Evolutionary conservation across 2,797 vertebrate genomes (phyloP), one percentile per base, ranked within the genome.

Genomic region (Gymnoscopelus microlampas): DNA sequence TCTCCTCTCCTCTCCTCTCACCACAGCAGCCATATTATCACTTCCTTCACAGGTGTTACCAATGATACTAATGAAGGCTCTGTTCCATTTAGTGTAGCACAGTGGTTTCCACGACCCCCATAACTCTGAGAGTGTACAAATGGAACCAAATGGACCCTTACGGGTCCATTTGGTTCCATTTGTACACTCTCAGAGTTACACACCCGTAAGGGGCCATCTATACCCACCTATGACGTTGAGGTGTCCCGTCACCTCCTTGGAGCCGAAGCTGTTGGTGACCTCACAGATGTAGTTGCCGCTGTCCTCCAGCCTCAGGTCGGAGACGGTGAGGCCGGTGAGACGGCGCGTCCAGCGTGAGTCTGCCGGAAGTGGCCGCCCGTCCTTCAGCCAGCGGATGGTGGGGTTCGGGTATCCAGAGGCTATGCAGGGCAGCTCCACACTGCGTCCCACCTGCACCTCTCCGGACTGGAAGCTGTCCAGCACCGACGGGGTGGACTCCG

Each of bases 211-310:
- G n/a, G n/a, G n/a, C n/a, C n/a, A n/a, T n/a, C 5, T 68, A 29
- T 39, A 81, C 93, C 93, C 83, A 99, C 98, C 97, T 9, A 98
- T 96, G 79, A 99, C 94, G 0, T 94, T 96, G 85, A 99, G 95
- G 87, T 95, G 95, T 78, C 97, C 97, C 0, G 96, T 96, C 91
- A 96, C 97, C 89, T 99, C 97, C 68, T 97, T 96, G 3, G 98
- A 99, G 73, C 98, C 98, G 0, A 99, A 98, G 89, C 96, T 98
- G 90, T 99, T 99, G 85, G 96, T 99, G 89, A 99, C 96, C 90
- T 99, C 98, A 63, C 98, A 99, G 86, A 98, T 96, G 92, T 99
- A 99, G 83, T 95, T 96, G 58, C 97, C 97, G 0, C 97, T 98
- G 92, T 99, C 98, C 89, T 98, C 97, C 0, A 96, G 93, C 10